These are phyloP conservation scores for Drosophila tripunctata DNA, from an alignment of 2,888 invertebrate genomes.

Conservation along the genomic window DNA sequence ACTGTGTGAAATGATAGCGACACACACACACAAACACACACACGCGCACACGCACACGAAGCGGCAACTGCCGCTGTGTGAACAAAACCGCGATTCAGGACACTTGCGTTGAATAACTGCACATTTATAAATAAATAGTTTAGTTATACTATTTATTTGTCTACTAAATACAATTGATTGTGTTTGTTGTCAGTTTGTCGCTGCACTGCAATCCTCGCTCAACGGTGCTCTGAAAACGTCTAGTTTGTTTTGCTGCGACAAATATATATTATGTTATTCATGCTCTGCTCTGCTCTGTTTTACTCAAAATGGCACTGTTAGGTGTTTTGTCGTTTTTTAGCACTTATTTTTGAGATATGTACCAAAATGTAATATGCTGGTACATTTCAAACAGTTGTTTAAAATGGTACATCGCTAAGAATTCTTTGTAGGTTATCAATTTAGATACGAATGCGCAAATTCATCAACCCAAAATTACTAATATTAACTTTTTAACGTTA, in stretches of 20 bases:
- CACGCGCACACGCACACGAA: not conserved
- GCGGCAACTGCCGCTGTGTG: slow-evolving; percentile 31
- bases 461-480: no score
- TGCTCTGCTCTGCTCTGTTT: not conserved
- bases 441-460: no score
- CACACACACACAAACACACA: not conserved
- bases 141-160: slow-evolving; percentile 8
- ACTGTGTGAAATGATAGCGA: slow-evolving; percentile 14
- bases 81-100: slow-evolving; percentile 14
- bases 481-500: no score
- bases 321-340: no score
- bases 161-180: not conserved
- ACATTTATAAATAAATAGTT: slow-evolving; percentile 9
- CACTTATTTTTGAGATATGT: no score
- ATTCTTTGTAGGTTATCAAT: no score
- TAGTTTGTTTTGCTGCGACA: slow-evolving; percentile 32
- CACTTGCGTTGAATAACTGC: not conserved
- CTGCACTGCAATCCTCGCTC: not conserved
- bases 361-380: no score
- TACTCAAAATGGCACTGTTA: no score
- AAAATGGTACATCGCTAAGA: no score
- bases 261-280: not conserved
- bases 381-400: no score
- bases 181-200: not conserved
- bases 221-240: slow-evolving; percentile 20